These are phyloP conservation scores for Sinopyrophorus schimmeli DNA, from an alignment of 2,888 invertebrate species.

Conservation along the genomic window DNA sequence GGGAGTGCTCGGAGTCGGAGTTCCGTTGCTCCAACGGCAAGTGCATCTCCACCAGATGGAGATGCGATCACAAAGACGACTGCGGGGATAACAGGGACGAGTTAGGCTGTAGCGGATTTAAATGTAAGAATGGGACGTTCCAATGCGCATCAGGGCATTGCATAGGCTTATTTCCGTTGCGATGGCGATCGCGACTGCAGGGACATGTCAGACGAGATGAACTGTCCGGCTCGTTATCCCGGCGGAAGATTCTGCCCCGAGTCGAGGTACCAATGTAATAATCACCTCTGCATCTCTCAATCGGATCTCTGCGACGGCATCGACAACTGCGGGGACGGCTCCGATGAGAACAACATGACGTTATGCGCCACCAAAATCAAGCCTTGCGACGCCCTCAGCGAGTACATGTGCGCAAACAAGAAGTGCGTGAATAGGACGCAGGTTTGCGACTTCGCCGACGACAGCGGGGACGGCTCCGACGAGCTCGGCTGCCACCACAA, in stretches of 20 bases:
- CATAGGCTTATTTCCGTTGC: constrained; percentile 84
- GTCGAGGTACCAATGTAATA: constrained; percentile 88
- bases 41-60: constrained; percentile 90
- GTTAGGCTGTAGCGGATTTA: constrained; percentile 76
- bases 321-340: constrained; percentile 90
- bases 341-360: constrained; percentile 80
- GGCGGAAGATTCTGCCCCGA: constrained; percentile 87
- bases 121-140: constrained; percentile 89
- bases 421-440: constrained; percentile 85
- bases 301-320: constrained; percentile 91
- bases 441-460: constrained; percentile 88
- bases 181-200: constrained; percentile 89
- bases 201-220: constrained; percentile 87
- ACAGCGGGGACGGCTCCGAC: constrained; percentile 94
- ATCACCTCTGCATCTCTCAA: constrained; percentile 88
- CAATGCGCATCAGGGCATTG: constrained; percentile 93
- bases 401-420: constrained; percentile 90
- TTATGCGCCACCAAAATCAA: constrained; percentile 85
- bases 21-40: constrained; percentile 83
- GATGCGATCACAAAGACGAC: constrained; percentile 95
- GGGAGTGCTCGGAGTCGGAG: constrained; percentile 92
- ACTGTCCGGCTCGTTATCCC: constrained; percentile 74
- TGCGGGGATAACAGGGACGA: constrained; percentile 96
- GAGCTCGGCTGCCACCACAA: constrained; percentile 85
- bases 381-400: constrained; percentile 79